Conservation (phyloP, 2,888 invertebrate genomes). For the Flexamia atlantica region DNA sequence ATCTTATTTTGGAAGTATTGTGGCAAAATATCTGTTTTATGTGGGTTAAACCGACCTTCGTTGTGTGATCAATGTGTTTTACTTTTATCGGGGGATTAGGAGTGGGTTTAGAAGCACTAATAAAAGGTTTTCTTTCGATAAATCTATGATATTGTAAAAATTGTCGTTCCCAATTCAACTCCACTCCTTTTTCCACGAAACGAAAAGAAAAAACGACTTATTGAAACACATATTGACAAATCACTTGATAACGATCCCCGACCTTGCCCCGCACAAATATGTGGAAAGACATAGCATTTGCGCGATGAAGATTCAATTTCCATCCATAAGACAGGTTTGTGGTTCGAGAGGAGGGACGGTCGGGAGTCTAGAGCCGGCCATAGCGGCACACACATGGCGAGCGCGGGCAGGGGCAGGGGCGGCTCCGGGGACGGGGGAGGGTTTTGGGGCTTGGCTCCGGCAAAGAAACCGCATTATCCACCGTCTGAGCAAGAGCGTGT, state of each 20-base stretch:
- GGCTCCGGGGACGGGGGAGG: constrained; percentile 19
- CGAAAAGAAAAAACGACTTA: too few relatives aligned
- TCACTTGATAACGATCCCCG: not conserved
- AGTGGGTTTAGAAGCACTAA: too few relatives aligned
- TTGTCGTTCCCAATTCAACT: too few relatives aligned
- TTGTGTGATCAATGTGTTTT: too few relatives aligned
- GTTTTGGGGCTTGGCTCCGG: constrained; percentile 44
- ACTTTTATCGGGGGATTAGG: too few relatives aligned
- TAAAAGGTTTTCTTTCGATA: too few relatives aligned
- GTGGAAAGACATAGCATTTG: not conserved
- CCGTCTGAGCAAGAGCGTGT: constrained; percentile 18
- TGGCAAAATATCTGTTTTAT: too few relatives aligned
- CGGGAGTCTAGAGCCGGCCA: constrained; percentile 30
- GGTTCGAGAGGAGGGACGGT: not conserved
- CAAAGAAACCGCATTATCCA: constrained; percentile 47
- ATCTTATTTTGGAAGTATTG: too few relatives aligned
- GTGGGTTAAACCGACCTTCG: too few relatives aligned
- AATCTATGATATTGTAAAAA: too few relatives aligned
- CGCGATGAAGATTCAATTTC: not conserved
- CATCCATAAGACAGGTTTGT: not conserved
- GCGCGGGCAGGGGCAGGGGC: constrained; percentile 1
- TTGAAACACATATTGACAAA: too few relatives aligned
- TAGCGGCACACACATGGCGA: constrained; percentile 43
- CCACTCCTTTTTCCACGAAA: too few relatives aligned
- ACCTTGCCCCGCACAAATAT: not conserved